A percentile compares a stretch with the other conserved stretches of the same genome.
phyloP scores from a whole-genome alignment of 2,113 vertebrate genomes.

The Entomyzon cyanotis region DNA sequence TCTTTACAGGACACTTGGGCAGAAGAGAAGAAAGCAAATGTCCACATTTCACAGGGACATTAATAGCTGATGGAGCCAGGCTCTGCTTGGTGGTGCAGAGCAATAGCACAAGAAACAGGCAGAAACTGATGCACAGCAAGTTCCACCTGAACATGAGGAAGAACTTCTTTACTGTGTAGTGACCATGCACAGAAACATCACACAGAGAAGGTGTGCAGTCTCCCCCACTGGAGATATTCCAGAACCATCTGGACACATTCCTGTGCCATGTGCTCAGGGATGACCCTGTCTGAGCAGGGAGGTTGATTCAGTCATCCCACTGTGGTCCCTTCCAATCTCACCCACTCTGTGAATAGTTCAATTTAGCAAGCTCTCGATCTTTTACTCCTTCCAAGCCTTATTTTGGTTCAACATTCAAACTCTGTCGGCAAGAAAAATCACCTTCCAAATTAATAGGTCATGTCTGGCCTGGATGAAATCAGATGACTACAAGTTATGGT shows the following conservation, averaged over 20 bases:
- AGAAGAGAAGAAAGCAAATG: neutral
- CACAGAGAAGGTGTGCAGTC: too few relatives aligned
- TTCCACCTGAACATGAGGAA: neutral
- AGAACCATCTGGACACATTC: neutral
- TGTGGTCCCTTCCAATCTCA: neutral
- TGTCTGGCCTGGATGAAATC: neutral
- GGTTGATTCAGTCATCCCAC: too few relatives aligned
- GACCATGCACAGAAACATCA: neutral
- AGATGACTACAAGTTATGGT: neutral
- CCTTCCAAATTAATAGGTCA: neutral
- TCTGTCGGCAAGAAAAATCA: neutral
- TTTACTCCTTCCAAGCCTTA: neutral
- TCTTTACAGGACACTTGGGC: neutral
- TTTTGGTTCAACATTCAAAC: neutral
- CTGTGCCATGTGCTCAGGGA: neutral
- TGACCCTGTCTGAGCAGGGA: neutral
- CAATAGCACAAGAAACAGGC: neutral
- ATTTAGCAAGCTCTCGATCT: accelerated
- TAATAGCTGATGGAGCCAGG: neutral
- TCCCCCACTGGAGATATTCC: neutral
- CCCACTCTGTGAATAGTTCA: neutral
- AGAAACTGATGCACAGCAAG: neutral
- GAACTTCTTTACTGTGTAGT: neutral
- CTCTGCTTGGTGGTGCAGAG: neutral
- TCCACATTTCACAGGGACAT: neutral